Evolutionary conservation across 2,888 invertebrate genomes (phyloP), one percentile per base, ranked within the genome.

Genomic region (Caradrina kadenii): DNA sequence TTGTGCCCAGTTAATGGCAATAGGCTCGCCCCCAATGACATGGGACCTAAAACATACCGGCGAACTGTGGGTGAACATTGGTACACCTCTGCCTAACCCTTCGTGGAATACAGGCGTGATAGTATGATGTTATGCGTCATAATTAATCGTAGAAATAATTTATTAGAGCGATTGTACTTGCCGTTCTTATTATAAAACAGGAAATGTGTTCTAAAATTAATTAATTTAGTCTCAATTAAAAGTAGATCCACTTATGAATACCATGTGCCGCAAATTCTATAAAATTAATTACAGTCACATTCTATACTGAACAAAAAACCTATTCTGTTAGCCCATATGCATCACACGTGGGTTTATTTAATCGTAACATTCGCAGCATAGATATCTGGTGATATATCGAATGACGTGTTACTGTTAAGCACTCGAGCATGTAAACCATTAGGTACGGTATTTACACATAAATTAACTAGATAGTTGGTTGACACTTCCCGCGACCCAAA

Each of bases 381-480:
- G 55, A 55, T 73, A 73, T 61, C 63, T 69, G 61, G 56, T 49
- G 60, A 69, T 62, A 53, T 63, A 56, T 55, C 48, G 22, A 48
- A 61, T 75, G 64, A 70, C 55, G 69, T 60, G 50, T 54, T n/a
- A 39, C 39, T 39, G 39, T 39, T 39, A 7, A 22, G 39, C 52
- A 58, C 58, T 64, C 62, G 42, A 35, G 61, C 55, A 52, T 53
- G 52, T 59, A 59, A 64, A 76, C 58, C 64, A 76, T 72, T 63
- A 72, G 42, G 58, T 42, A 56, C 49, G 61, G 48, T 74, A 73
- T 74, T 74, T 73, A 73, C 56, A 53, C 42, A 74, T 74, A 48
- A 68, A 62, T 73, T 58, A 68, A 49, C 48, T 67, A 52, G 39
- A 31, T 58, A 73, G n/a, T n/a, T n/a, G n/a, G n/a, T n/a, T n/a